phyloP scores from a whole-genome alignment of 1,140 invertebrate genomes.

The Nephotettix cincticeps region DNA sequence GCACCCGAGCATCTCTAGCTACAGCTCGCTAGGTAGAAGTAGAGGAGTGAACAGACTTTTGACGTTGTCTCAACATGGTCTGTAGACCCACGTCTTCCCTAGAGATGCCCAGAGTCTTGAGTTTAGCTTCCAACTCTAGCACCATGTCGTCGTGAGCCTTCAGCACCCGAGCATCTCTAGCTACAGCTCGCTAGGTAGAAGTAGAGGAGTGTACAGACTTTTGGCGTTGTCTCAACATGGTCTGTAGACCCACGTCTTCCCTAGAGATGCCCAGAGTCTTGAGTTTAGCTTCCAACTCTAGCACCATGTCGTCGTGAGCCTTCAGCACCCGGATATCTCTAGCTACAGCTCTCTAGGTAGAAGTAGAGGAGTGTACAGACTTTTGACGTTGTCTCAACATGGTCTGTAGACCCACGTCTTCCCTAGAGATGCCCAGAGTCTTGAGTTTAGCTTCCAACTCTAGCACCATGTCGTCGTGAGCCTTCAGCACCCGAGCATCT shows the following conservation, averaged over 20 bases:
- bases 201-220: not conserved
- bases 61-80: not conserved
- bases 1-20: slow-evolving; percentile 75
- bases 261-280: slow-evolving; percentile 68
- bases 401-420: slow-evolving; percentile 46
- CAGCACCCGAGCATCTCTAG: slow-evolving; percentile 74
- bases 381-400: not conserved
- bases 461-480: slow-evolving; percentile 75
- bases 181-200: slow-evolving; percentile 68
- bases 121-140: slow-evolving; percentile 71
- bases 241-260: slow-evolving; percentile 48
- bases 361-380: not conserved
- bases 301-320: slow-evolving; percentile 77
- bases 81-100: slow-evolving; percentile 51
- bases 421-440: slow-evolving; percentile 67
- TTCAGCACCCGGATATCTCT: slow-evolving; percentile 75
- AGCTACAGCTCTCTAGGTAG: slow-evolving; percentile 72
- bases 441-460: slow-evolving; percentile 75
- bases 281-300: slow-evolving; percentile 74
- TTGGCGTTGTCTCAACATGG: not conserved
- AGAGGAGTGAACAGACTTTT: not conserved
- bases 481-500: slow-evolving; percentile 75
- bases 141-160: slow-evolving; percentile 83
- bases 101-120: slow-evolving; percentile 69
- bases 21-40: slow-evolving; percentile 63